These are phyloP conservation scores for Drosophila rellima DNA, from an alignment of 2,888 invertebrate genomes.

Conservation along the genomic window DNA sequence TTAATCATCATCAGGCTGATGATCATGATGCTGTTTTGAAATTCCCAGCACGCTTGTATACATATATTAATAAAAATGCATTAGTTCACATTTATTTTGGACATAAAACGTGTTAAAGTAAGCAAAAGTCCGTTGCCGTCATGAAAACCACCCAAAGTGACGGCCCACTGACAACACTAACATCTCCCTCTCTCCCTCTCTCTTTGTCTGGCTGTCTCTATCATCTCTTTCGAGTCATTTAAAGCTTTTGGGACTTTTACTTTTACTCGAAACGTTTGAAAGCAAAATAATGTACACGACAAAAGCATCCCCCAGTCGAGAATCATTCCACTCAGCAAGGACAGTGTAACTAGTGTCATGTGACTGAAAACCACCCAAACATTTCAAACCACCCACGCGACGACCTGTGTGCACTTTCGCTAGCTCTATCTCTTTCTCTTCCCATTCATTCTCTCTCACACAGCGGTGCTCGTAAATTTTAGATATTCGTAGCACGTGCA, in stretches of 20 bases:
- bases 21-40: slow-evolving; percentile 39
- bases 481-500: slow-evolving; percentile 82
- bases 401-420: slow-evolving; percentile 77
- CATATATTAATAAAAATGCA: slow-evolving; percentile 84
- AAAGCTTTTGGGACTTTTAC: slow-evolving; percentile 74
- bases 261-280: slow-evolving; percentile 68
- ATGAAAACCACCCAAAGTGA: slow-evolving; percentile 25
- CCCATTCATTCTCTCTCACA: background rate
- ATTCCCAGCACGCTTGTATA: slow-evolving; percentile 81
- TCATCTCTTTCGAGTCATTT: slow-evolving; percentile 60
- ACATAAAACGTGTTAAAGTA: slow-evolving; percentile 79
- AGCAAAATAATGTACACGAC: slow-evolving; percentile 80
- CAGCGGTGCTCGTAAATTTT: slow-evolving; percentile 69
- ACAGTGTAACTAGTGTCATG: slow-evolving; percentile 60
- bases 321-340: slow-evolving; percentile 9
- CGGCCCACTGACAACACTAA: slow-evolving; percentile 21
- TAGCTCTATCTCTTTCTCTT: slow-evolving; percentile 27
- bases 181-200: background rate
- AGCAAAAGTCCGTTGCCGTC: slow-evolving; percentile 43
- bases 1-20: slow-evolving; percentile 75
- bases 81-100: slow-evolving; percentile 82
- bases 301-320: slow-evolving; percentile 37
- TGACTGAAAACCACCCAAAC: slow-evolving; percentile 16
- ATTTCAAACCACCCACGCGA: slow-evolving; percentile 23
- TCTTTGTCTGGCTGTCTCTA: background rate